phyloP scores from a whole-genome alignment of 1,140 invertebrate species.

The Orius insidiosus region DNA sequence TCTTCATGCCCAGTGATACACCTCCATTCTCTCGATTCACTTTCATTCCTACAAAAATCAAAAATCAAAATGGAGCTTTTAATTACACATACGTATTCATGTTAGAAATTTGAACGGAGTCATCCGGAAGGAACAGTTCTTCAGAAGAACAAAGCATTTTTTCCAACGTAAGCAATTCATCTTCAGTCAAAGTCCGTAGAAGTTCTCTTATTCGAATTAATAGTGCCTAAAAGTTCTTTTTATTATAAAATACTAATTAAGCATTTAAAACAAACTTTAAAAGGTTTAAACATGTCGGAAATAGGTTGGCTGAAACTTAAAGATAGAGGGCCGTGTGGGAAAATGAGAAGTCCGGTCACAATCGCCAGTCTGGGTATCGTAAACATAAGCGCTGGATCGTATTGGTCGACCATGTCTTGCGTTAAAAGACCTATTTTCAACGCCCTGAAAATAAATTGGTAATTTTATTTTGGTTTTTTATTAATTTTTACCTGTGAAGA shows the following conservation, averaged over 20 bases:
- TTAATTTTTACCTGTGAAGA: constrained; percentile 40
- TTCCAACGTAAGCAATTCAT: constrained; percentile 69
- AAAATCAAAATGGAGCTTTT: no score
- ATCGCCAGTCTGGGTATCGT: constrained; percentile 96
- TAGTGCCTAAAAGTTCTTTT: constrained; percentile 37
- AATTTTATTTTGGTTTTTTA: no score
- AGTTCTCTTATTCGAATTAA: constrained; percentile 74
- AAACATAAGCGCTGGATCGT: constrained; percentile 96
- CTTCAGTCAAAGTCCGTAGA: constrained; percentile 66
- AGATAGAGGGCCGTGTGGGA: constrained; percentile 81
- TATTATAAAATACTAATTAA: background rate
- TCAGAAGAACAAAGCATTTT: constrained; percentile 80
- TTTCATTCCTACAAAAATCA: constrained; percentile 2
- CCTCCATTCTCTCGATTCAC: background rate
- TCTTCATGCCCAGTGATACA: constrained; percentile 1
- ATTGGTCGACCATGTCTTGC: constrained; percentile 92
- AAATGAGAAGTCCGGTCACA: constrained; percentile 78
- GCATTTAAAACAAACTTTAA: constrained; percentile 35
- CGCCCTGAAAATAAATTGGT: constrained; percentile 40
- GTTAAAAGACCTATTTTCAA: constrained; percentile 64
- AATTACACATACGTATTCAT: background rate
- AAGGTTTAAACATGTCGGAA: constrained; percentile 95
- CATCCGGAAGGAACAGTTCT: constrained; percentile 27
- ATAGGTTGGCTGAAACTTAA: constrained; percentile 55
- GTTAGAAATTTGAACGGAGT: background rate